These are phyloP conservation scores for Pyxicephalus adspersus DNA, from an alignment of 2,113 vertebrate genomes.

Conservation along the genomic window DNA sequence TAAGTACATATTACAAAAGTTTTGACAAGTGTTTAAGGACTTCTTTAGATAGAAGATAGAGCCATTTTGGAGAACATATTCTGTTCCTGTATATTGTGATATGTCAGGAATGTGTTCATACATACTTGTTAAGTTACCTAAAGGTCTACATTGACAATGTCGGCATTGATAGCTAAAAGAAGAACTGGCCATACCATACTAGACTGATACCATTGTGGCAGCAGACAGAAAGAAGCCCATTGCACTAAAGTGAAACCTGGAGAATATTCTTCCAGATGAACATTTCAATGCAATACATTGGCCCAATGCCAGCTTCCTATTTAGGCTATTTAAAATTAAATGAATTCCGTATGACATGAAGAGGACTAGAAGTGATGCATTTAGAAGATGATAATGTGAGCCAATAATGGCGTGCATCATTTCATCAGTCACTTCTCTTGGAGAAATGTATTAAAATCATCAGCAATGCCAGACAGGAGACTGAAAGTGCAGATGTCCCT, in stretches of 20 bases:
- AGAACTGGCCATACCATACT: background rate
- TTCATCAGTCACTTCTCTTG: conserved; percentile 2
- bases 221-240: background rate
- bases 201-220: no score
- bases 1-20: no score
- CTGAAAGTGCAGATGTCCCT: conserved; percentile 31
- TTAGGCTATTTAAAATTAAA: conserved; percentile 28
- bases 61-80: no score
- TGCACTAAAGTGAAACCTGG: background rate
- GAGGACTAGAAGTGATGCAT: background rate
- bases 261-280: background rate
- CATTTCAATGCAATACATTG: background rate
- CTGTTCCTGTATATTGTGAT: no score
- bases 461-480: conserved; percentile 18
- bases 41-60: no score
- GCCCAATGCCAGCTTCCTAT: conserved; percentile 11
- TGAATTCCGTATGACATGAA: conserved; percentile 6
- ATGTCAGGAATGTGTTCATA: no score
- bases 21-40: no score
- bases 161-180: background rate
- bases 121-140: no score
- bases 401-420: conserved; percentile 19
- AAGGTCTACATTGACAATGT: no score
- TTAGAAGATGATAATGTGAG: background rate
- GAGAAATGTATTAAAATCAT: conserved; percentile 36